phyloP scores from a whole-genome alignment of 2,888 invertebrate genomes.

The Himalopsyche kuldschensis region DNA sequence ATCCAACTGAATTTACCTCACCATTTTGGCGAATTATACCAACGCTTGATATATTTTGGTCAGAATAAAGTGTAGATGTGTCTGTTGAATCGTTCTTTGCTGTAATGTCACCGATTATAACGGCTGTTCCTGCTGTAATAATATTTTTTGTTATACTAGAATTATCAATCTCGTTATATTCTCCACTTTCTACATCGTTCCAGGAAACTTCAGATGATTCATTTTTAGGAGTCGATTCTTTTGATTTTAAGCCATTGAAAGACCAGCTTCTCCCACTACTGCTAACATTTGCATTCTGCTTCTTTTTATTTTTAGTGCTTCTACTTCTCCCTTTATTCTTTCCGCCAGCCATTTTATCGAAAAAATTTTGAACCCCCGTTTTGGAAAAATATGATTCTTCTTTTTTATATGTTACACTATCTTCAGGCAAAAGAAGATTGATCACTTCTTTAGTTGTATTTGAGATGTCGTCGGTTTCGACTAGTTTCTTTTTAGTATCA shows the following conservation, averaged over 20 bases:
- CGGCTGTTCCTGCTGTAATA: not conserved
- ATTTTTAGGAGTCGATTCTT: not conserved
- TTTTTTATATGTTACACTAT: slow-evolving; percentile 24
- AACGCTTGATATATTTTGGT: too few relatives aligned
- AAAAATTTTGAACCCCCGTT: slow-evolving; percentile 51
- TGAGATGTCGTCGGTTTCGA: slow-evolving; percentile 9
- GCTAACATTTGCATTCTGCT: not conserved
- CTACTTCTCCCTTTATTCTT: slow-evolving; percentile 46
- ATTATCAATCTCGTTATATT: not conserved
- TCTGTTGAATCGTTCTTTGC: not conserved
- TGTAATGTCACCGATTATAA: not conserved
- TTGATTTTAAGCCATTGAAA: slow-evolving; percentile 23
- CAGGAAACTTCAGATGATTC: not conserved
- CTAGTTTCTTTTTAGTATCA: not conserved
- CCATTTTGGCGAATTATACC: too few relatives aligned
- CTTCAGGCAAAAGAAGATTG: slow-evolving; percentile 31
- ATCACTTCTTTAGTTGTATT: slow-evolving; percentile 34
- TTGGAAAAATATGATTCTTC: slow-evolving; percentile 42
- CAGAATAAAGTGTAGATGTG: not conserved
- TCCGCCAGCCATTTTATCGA: slow-evolving; percentile 56
- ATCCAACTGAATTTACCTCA: too few relatives aligned
- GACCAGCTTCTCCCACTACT: slow-evolving; percentile 34
- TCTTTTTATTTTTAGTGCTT: slow-evolving; percentile 42
- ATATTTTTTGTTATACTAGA: not conserved
- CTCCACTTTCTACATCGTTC: not conserved